Percentiles rank a stretch among this genome's conserved stretches.
These are phyloP conservation scores for Choristoneura fumiferana DNA, from an alignment of 1,140 invertebrate genomes.

Conservation along the genomic window DNA sequence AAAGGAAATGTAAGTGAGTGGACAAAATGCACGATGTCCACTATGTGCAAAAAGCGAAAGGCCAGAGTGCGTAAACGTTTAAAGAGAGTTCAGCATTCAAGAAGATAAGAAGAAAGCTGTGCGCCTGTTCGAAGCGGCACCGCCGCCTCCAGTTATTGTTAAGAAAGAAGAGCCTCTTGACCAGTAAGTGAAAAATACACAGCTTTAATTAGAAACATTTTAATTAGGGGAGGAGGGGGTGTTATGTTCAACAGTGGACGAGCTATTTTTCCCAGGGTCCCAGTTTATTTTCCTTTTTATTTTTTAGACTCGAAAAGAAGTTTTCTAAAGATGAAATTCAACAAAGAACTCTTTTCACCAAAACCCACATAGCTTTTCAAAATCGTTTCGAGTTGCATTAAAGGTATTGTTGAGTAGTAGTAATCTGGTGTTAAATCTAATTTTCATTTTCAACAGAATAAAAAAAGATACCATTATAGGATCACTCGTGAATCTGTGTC, in stretches of 20 bases:
- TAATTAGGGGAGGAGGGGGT: too few species aligned
- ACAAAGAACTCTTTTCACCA: too few species aligned
- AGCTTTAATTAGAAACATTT: too few species aligned
- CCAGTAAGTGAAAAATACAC: constrained; percentile 28
- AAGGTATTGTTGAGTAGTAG: too few species aligned
- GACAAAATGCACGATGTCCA: constrained; percentile 90
- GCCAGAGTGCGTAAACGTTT: constrained; percentile 83
- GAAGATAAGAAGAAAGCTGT: constrained; percentile 82
- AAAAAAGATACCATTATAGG: constrained; percentile 78
- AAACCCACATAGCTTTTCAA: too few species aligned
- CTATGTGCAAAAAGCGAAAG: constrained; percentile 86
- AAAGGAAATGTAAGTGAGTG: constrained; percentile 92
- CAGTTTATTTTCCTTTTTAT: too few species aligned
- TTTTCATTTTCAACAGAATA: constrained; percentile 36
- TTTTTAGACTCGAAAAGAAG: too few species aligned
- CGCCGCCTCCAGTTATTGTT: constrained; percentile 75
- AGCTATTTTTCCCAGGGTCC: too few species aligned
- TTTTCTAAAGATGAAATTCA: too few species aligned
- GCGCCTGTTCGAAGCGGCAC: constrained; percentile 81
- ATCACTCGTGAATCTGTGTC: constrained; percentile 89
- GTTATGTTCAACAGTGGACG: too few species aligned
- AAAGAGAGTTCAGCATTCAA: constrained; percentile 82
- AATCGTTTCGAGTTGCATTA: too few species aligned
- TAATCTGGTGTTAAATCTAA: too few species aligned
- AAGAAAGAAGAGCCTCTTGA: constrained; percentile 79